A percentile compares a stretch with the other conserved stretches of the same genome.
Evolutionary conservation across 2,113 vertebrate genomes (phyloP).

Genomic region (Pavo muticus): DNA sequence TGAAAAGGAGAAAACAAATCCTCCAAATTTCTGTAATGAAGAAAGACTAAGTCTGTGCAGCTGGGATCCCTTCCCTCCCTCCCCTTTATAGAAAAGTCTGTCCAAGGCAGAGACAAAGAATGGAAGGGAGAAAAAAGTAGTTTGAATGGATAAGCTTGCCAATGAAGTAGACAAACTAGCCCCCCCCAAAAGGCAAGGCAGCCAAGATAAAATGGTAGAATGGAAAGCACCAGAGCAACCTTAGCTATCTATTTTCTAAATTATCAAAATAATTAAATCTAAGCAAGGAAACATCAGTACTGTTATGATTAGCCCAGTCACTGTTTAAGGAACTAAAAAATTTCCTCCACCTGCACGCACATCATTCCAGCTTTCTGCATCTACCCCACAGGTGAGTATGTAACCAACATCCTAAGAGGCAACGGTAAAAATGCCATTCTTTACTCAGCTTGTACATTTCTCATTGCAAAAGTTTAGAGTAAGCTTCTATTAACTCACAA

Average conservation of each 20-base stretch:
- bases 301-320: not conserved
- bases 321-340: not conserved
- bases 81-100: not conserved
- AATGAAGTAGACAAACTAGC: not conserved
- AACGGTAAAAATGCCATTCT: not conserved
- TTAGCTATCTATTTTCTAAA: not conserved
- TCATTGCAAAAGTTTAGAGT: not conserved
- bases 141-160: not conserved
- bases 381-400: not conserved
- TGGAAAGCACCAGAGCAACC: not conserved
- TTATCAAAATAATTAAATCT: not conserved
- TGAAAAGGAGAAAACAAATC: not conserved
- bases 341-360: not conserved
- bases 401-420: not conserved
- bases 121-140: not conserved
- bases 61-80: rapidly evolving
- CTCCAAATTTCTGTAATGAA: not conserved
- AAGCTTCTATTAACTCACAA: not conserved
- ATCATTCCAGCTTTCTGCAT: not conserved
- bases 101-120: not conserved
- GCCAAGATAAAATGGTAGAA: not conserved
- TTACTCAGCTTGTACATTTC: not conserved
- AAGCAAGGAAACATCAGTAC: not conserved
- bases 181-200: not conserved
- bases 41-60: not conserved